Percentiles rank a stretch among this genome's conserved stretches.
phyloP scores from a whole-genome alignment of 2,797 vertebrate species.

The Pitangus sulphuratus region DNA sequence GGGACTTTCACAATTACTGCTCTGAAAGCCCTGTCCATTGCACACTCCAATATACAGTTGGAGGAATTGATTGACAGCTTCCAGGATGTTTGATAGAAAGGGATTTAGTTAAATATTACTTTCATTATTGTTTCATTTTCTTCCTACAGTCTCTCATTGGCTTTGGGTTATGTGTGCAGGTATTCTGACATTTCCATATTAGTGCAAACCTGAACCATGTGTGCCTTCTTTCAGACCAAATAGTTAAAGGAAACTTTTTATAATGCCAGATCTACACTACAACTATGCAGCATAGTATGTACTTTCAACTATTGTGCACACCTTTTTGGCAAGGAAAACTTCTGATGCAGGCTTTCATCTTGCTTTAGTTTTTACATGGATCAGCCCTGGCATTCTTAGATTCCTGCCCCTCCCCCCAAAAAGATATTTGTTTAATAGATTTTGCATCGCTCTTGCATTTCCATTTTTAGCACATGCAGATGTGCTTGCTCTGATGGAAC shows the following conservation, averaged over 20 bases:
- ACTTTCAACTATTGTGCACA: conserved; percentile 62
- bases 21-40: background rate
- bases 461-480: conserved; percentile 54
- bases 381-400: conserved; percentile 35
- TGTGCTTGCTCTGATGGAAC: conserved; percentile 41
- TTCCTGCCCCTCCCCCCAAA: background rate
- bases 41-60: background rate
- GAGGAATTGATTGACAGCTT: background rate
- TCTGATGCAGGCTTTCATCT: conserved; percentile 48
- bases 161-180: background rate
- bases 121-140: conserved; percentile 11
- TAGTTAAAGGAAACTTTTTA: conserved; percentile 38
- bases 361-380: conserved; percentile 28
- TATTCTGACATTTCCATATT: conserved; percentile 60
- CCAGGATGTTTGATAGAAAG: background rate
- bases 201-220: conserved; percentile 37
- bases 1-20: background rate
- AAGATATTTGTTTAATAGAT: conserved; percentile 63
- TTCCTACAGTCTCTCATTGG: background rate
- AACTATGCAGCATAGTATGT: conserved; percentile 42
- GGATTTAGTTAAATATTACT: background rate
- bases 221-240: conserved; percentile 43
- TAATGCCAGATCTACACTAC: background rate
- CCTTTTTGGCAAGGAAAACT: conserved; percentile 65
- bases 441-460: conserved; percentile 46